Percentiles rank a stretch among this genome's conserved stretches.
Evolutionary conservation across 1,140 invertebrate genomes (phyloP).

Genomic region (Drosophila rhopaloa): DNA sequence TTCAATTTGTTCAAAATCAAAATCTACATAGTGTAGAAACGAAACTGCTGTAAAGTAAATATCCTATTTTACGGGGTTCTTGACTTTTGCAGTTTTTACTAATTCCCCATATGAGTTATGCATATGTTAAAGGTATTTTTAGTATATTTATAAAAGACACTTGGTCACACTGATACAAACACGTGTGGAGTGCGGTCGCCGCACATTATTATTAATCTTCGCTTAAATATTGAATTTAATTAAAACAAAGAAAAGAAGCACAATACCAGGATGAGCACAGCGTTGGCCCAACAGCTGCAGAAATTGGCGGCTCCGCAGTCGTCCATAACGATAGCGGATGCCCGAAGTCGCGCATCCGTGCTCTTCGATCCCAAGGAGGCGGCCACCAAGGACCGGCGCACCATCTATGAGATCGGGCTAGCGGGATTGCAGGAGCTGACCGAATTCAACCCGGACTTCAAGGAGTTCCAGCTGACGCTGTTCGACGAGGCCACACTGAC

Average conservation of each 20-base stretch:
- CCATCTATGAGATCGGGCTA: slow-evolving; percentile 93
- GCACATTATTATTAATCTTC: slow-evolving; percentile 12
- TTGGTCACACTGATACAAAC: slow-evolving; percentile 12
- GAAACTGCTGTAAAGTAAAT: too few relatives aligned
- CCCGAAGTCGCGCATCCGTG: slow-evolving; percentile 91
- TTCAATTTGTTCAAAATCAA: too few relatives aligned
- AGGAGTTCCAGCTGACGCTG: slow-evolving; percentile 90
- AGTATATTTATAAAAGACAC: too few relatives aligned
- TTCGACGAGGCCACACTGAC: slow-evolving; percentile 90
- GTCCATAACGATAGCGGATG: slow-evolving; percentile 87
- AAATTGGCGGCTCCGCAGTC: slow-evolving; percentile 92
- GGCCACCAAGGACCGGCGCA: slow-evolving; percentile 92
- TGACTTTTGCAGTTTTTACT: too few relatives aligned
- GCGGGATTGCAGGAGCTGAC: slow-evolving; percentile 93
- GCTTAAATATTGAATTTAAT: background rate
- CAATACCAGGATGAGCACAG: slow-evolving; percentile 86
- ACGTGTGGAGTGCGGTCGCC: slow-evolving; percentile 33
- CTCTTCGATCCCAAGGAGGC: slow-evolving; percentile 96
- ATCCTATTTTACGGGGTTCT: too few relatives aligned
- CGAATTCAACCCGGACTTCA: slow-evolving; percentile 89
- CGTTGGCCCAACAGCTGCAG: slow-evolving; percentile 93
- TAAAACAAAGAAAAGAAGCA: background rate
- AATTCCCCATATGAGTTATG: too few relatives aligned
- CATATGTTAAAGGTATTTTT: too few relatives aligned
- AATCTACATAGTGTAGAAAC: too few relatives aligned